Evolutionary conservation across 2,113 vertebrate species (phyloP).

Genomic region (Coracopsis vasa): DNA sequence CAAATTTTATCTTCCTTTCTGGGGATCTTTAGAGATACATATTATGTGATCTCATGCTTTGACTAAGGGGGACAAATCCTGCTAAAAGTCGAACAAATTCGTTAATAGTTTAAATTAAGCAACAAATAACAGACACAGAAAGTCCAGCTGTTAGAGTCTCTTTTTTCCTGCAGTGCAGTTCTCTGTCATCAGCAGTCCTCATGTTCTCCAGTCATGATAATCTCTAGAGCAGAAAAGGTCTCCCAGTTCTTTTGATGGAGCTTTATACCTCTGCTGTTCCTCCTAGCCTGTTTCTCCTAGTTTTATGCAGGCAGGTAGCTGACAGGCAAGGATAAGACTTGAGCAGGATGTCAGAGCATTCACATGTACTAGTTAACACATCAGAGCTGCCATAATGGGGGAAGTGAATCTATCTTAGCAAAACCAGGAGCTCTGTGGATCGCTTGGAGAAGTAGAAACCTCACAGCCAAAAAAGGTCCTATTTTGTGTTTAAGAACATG

Average conservation of each 20-base stretch:
- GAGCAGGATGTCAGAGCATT: background rate
- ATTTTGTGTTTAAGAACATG: background rate
- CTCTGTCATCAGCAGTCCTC: background rate
- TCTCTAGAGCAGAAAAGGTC: background rate
- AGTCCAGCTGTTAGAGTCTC: background rate
- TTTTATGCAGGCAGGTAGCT: background rate
- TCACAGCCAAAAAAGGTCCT: background rate
- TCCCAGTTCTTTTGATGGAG: background rate
- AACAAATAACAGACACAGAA: background rate
- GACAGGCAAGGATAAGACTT: background rate
- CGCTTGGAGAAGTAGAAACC: background rate
- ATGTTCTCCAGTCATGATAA: background rate
- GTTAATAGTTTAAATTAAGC: background rate
- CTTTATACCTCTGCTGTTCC: background rate
- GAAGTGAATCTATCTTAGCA: background rate
- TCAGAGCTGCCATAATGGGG: background rate
- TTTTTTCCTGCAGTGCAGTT: background rate
- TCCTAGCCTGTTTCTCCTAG: background rate
- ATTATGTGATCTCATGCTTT: background rate
- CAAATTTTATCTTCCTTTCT: background rate
- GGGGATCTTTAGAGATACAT: background rate
- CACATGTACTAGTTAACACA: background rate
- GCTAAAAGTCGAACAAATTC: background rate
- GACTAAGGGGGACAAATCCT: background rate
- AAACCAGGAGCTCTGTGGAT: background rate